Evolutionary conservation across 2,797 vertebrate species (phyloP), one percentile per base, ranked within the genome.

Genomic region (Typhlichthys subterraneus): DNA sequence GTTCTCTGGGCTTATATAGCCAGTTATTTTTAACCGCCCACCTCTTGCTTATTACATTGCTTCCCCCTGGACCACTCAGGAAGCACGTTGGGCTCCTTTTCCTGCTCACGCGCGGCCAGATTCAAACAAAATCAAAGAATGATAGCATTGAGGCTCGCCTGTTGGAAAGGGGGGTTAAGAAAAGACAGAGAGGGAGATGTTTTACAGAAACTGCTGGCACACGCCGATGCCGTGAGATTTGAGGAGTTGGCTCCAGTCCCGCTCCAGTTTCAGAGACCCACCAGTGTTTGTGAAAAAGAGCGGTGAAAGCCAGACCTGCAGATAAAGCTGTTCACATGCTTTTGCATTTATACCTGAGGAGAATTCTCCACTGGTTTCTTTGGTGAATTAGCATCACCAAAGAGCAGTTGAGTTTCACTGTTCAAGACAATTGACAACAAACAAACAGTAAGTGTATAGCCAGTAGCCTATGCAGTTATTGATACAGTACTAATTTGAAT

Each of bases 1-100:
- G 82, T 2, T 58, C 86, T 12, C 86, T 10, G 67, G 87, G 93
- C 85, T 97, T 97, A 94, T 98, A 98, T 98, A 97, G 88, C 87
- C 85, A 57, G 96, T 96, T 98, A 98, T 98, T 98, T 98, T 98
- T 98, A 98, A 94, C 94, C 91, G 31, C 90, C 85, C 92, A 89
- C 93, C 94, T 94, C 94, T 85, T 90, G 93, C 93, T 94, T 94
- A 94, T 95, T 94, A 93, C 94, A 88, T 90, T 72, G 92, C 93
- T 95, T 95, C 96, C 96, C 93, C 94, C 91, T 12, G 90, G 90
- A 90, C 90, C 89, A 88, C 89, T 94, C 97, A 97, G 97, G 97
- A 99, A 99, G 92, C 93, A 92, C 85, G 85, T 93, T 95, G 93
- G 94, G 94, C 94, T 91, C 90, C 80, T 89, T 93, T 97, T 97